A percentile compares a stretch with the other conserved stretches of the same genome.
phyloP scores from a whole-genome alignment of 2,888 invertebrate species.

The Aphrophora alni region DNA sequence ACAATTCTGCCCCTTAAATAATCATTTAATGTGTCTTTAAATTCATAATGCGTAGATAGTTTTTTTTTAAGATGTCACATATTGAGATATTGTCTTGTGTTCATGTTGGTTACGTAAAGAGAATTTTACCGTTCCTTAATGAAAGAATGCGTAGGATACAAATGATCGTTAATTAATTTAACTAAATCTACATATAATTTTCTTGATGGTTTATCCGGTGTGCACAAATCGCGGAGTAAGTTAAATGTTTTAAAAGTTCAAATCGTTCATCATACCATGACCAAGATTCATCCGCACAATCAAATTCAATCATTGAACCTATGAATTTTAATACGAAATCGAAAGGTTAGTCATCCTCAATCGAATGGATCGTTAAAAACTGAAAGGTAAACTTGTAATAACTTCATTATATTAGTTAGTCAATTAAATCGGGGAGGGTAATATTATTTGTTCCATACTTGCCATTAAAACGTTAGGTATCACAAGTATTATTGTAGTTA shows the following conservation, averaged over 20 bases:
- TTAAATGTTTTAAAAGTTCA: conserved; percentile 26
- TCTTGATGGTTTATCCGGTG: conserved; percentile 16
- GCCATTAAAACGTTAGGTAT: too few species aligned
- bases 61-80: conserved; percentile 19
- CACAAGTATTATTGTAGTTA: too few species aligned
- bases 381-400: too few species aligned
- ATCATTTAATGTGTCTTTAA: conserved; percentile 15
- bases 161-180: conserved; percentile 19
- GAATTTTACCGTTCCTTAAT: conserved; percentile 28
- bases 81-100: conserved; percentile 14
- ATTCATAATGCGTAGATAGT: conserved; percentile 6
- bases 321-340: too few species aligned
- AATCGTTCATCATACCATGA: conserved; percentile 33
- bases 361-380: too few species aligned
- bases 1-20: conserved; percentile 23
- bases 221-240: conserved; percentile 12
- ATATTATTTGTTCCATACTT: too few species aligned
- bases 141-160: conserved; percentile 22
- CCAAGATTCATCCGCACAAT: conserved; percentile 3
- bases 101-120: conserved; percentile 6
- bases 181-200: conserved; percentile 2
- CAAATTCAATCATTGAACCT: conserved; percentile 21
- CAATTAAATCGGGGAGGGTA: too few species aligned
- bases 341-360: too few species aligned
- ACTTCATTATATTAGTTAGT: too few species aligned